Conservation (phyloP, 2,888 invertebrate genomes). For the Callyntrura sp. region DNA sequence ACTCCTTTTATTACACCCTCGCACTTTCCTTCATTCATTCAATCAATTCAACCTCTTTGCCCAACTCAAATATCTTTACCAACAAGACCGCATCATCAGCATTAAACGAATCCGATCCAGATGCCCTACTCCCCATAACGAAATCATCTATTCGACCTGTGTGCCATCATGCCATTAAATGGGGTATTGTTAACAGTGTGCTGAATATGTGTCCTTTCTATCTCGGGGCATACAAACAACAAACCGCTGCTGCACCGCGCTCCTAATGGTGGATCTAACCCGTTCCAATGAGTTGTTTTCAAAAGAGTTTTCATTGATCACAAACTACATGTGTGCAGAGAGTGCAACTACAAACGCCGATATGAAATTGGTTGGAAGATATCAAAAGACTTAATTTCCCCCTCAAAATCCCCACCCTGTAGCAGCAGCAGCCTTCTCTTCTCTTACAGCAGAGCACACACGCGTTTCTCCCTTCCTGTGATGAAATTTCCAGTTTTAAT, state of each 20-base stretch:
- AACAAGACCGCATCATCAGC: slow-evolving; percentile 44
- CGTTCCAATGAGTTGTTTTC: slow-evolving; percentile 67
- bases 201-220: not conserved
- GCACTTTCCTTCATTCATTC: slow-evolving; percentile 64
- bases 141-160: slow-evolving; percentile 38
- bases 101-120: slow-evolving; percentile 61
- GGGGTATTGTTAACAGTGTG: not conserved
- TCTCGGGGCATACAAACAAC: too few species aligned
- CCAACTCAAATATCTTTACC: slow-evolving; percentile 39
- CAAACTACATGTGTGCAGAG: slow-evolving; percentile 3
- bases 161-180: too few species aligned
- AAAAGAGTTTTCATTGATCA: slow-evolving; percentile 65
- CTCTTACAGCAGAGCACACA: not conserved
- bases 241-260: not conserved
- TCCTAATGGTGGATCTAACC: slow-evolving; percentile 1
- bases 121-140: slow-evolving; percentile 50
- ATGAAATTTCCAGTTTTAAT: slow-evolving; percentile 7
- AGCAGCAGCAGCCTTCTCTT: not conserved
- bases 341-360: slow-evolving; percentile 41
- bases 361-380: slow-evolving; percentile 23
- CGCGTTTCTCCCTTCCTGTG: not conserved
- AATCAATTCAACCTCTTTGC: slow-evolving; percentile 62
- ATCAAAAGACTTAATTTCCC: not conserved
- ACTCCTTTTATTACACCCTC: slow-evolving; percentile 73
- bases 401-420: not conserved